Base-by-base conservation (phyloP, 2,113 vertebrate genomes). In the Edolisoma coerulescens region DNA sequence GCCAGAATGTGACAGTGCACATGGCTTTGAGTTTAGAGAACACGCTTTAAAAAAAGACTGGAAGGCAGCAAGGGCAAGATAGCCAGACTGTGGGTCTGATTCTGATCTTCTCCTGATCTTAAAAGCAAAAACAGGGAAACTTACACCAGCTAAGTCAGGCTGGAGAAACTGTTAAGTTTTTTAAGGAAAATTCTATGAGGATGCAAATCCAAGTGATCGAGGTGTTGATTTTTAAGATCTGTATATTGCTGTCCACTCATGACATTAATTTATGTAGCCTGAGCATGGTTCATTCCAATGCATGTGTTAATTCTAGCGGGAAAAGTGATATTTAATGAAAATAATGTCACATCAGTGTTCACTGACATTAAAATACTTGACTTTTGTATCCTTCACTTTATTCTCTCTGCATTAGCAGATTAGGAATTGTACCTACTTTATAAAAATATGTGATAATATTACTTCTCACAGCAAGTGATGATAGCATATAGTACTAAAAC, bases 21-120 rank as follows among this genome's bases (percentile, higher is more conserved):
- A 95, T 92, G 95, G 95, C 92, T 96, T 88, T 2, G 12, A 97
- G 91, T 94, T 95, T 93, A 95, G 91, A 93, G 86, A 94, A 91
- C 81, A 85, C 0, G 67, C 69, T 95, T 84, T 70, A 82, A 80
- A 95, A 83, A 76, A 89, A 94, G 82, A 84, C 53, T 95, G 71
- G 56, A 91, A 95, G 67, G 69, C 68, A 88, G 22, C 42, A 70
- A 83, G 87, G 79, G 83, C 87, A 91, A 89, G 41, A 83, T 95
- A 93, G 84, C 75, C 91, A 94, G 88, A 81, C 92, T 90, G 64
- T 49, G 59, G 41, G 22, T 45, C 50, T 89, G 37, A 95, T 94
- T 68, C 95, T 90, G 30, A 85, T 91, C 76, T 83, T 35, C 12
- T 73, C 22, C 41, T 71, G 27, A 64, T 82, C 60, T 53, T 41